Conservation (phyloP, 2,888 invertebrate genomes). For the Chelonus formosanus region DNA sequence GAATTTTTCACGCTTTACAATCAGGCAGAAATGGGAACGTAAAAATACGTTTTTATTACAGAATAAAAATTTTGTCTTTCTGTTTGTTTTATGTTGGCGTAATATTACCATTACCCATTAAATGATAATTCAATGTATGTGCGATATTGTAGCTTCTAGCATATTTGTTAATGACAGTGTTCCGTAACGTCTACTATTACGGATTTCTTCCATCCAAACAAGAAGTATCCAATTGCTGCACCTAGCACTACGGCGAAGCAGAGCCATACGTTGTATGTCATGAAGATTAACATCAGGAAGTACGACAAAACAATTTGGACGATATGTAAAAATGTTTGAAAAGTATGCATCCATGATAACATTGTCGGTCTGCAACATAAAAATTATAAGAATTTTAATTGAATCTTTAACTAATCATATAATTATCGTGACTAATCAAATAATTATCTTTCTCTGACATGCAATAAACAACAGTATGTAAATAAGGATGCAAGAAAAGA, state of each 20-base stretch:
- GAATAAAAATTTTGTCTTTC: neutral
- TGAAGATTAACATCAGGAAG: conserved; percentile 94
- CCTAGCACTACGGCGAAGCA: conserved; percentile 89
- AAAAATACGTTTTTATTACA: neutral
- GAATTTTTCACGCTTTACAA: too few relatives aligned
- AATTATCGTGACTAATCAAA: too few relatives aligned
- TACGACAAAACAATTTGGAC: conserved; percentile 91
- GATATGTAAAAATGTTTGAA: conserved; percentile 89
- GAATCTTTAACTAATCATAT: too few relatives aligned
- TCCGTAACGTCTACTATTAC: conserved; percentile 93
- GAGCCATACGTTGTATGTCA: conserved; percentile 96
- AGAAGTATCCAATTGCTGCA: conserved; percentile 90
- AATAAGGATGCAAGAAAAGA: conserved; percentile 29
- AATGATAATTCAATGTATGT: conserved; percentile 10
- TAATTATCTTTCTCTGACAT: too few relatives aligned
- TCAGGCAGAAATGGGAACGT: neutral
- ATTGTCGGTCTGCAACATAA: conserved; percentile 78
- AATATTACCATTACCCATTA: neutral
- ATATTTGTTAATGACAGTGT: conserved; percentile 82
- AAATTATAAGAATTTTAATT: conserved; percentile 28
- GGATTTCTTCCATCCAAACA: conserved; percentile 95
- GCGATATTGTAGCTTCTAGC: conserved; percentile 13
- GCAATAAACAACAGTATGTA: neutral
- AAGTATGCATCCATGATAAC: conserved; percentile 82
- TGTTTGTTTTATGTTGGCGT: neutral